Evolutionary conservation across 2,888 invertebrate genomes (phyloP).

Genomic region (Coelinius sp.): DNA sequence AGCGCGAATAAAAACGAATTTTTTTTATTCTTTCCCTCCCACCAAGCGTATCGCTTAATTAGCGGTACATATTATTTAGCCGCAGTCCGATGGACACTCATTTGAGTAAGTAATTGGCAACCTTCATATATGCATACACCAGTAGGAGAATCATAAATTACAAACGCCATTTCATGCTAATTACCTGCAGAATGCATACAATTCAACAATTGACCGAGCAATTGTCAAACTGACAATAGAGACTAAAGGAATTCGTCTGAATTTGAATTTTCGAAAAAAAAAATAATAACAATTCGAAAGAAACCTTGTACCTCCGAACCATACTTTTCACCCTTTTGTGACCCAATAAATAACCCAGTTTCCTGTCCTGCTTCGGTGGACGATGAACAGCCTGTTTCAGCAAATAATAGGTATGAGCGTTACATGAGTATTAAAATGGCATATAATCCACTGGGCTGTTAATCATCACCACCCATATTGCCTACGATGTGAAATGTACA

Average conservation of each 20-base stretch:
- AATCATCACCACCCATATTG: constrained; percentile 22
- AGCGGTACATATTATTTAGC: neutral
- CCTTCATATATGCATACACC: neutral
- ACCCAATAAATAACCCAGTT: neutral
- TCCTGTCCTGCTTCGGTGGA: neutral
- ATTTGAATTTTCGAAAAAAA: too few species aligned
- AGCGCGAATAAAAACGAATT: neutral
- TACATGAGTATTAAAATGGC: constrained; percentile 20
- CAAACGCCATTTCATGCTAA: neutral
- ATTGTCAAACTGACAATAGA: too few species aligned
- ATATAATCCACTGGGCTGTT: neutral
- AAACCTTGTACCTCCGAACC: too few species aligned
- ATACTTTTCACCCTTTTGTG: too few species aligned
- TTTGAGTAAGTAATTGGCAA: constrained; percentile 1
- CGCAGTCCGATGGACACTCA: neutral
- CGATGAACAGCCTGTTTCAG: constrained; percentile 38
- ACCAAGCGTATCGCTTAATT: neutral
- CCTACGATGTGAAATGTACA: neutral
- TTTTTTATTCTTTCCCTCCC: too few species aligned
- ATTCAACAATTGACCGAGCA: neutral
- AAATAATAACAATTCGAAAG: too few species aligned
- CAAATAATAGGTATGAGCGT: constrained; percentile 41
- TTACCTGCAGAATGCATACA: neutral
- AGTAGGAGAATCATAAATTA: neutral
- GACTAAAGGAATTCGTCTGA: too few species aligned